phyloP scores from a whole-genome alignment of 2,797 vertebrate species.

The Anabas testudineus region DNA sequence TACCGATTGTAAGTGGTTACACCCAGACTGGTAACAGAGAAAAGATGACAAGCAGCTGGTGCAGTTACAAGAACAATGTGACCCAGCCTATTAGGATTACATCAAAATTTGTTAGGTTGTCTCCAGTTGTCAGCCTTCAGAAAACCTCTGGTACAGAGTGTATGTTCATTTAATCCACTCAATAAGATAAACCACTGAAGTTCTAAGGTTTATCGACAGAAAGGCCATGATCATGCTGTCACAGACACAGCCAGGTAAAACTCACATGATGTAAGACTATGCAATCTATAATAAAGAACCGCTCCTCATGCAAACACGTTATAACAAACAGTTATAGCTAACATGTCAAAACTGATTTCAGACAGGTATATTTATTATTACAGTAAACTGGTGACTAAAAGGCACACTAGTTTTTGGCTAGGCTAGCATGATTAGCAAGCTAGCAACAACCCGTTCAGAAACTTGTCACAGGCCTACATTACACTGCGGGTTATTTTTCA shows the following conservation, averaged over 20 bases:
- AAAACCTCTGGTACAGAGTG: background rate
- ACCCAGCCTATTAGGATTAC: background rate
- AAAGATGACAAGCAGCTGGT: slow-evolving; percentile 1
- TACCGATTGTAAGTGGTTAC: background rate
- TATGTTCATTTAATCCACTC: background rate
- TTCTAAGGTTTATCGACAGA: background rate
- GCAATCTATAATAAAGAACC: slow-evolving; percentile 12
- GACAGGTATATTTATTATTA: too few relatives aligned
- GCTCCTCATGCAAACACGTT: background rate
- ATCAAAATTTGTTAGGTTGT: background rate
- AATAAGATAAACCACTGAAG: background rate
- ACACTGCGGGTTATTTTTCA: background rate
- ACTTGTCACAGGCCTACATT: slow-evolving; percentile 26
- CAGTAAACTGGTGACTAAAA: background rate
- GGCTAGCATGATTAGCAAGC: slow-evolving; percentile 54
- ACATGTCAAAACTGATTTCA: background rate
- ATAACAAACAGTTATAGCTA: rapidly evolving
- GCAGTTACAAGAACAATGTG: background rate
- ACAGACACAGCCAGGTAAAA: slow-evolving; percentile 40
- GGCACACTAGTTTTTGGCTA: background rate
- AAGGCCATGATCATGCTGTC: slow-evolving; percentile 18
- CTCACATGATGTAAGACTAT: slow-evolving; percentile 64
- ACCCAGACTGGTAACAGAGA: slow-evolving; percentile 7
- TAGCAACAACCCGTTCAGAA: slow-evolving; percentile 34
- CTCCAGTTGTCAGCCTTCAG: background rate